Percentiles rank a stretch among this genome's conserved stretches.
phyloP scores from a whole-genome alignment of 2,888 invertebrate species.

The Orthonevra nobilis region DNA sequence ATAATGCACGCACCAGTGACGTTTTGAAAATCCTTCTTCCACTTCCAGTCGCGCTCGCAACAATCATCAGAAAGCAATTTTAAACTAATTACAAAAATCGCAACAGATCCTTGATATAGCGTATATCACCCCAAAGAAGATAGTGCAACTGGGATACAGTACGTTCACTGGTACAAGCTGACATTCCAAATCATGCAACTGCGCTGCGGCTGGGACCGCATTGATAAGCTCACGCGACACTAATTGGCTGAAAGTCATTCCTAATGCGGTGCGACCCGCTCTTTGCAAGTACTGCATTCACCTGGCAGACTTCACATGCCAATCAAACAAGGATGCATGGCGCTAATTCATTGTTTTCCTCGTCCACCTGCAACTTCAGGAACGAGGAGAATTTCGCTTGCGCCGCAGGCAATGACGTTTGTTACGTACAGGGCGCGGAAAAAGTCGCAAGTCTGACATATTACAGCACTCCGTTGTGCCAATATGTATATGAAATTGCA shows the following conservation, averaged over 20 bases:
- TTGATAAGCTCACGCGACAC: slow-evolving; percentile 69
- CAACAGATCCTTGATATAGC: slow-evolving; percentile 41
- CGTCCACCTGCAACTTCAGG: slow-evolving; percentile 26
- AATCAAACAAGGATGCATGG: slow-evolving; percentile 65
- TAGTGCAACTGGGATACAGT: slow-evolving; percentile 21
- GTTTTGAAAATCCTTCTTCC: slow-evolving; percentile 72
- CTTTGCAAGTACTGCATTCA: slow-evolving; percentile 47
- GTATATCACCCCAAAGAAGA: slow-evolving; percentile 44
- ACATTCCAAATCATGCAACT: slow-evolving; percentile 52
- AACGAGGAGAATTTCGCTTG: slow-evolving; percentile 18
- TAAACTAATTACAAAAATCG: slow-evolving; percentile 69
- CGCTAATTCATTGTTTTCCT: slow-evolving; percentile 67
- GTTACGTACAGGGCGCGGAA: slow-evolving; percentile 13
- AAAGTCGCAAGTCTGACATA: slow-evolving; percentile 47
- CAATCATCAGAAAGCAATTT: slow-evolving; percentile 67
- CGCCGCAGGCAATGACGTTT: slow-evolving; percentile 40
- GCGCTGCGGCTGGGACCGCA: slow-evolving; percentile 41
- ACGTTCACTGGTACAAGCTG: slow-evolving; percentile 17
- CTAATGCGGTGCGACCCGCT: not conserved
- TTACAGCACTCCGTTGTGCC: slow-evolving; percentile 52
- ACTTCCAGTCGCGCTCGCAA: slow-evolving; percentile 56
- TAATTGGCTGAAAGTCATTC: slow-evolving; percentile 64
- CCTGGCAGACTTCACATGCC: slow-evolving; percentile 69
- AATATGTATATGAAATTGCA: slow-evolving; percentile 18
- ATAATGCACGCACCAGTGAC: slow-evolving; percentile 75